Evolutionary conservation across 2,888 invertebrate species (phyloP), one percentile per base, ranked within the genome.

Genomic region (Cryptophagus acutangulus): DNA sequence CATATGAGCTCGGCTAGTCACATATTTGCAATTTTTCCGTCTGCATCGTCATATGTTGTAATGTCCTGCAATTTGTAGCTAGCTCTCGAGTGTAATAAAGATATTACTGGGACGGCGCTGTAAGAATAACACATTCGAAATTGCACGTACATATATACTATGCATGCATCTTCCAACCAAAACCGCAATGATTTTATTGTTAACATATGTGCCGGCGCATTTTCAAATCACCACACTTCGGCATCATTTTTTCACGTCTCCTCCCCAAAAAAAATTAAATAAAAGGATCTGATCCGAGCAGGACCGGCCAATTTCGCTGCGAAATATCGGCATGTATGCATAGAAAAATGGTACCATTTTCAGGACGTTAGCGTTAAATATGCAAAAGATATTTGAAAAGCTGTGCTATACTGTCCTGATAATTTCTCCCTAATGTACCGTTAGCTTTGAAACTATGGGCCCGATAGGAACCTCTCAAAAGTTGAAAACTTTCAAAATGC

Each of bases 11-110:
- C 39, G 42, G 39, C 33, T 40, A 45, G 48, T 52, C 63, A 63
- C 63, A 63, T 62, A 63, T 63, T 60, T 55, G 61, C 60, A 56
- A 63, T 63, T 62, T 62, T 63, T 63, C 61, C 55, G 59, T 60
- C 60, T 60, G 57, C 58, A 58, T 52, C 57, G 58, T 58, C 60
- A 60, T 57, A 58, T 60, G 60, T 54, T 55, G 61, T 63, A 62
- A 63, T 61, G 61, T 55, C 52, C 54, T 45, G 60, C 60, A 62
- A 63, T 63, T 62, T 63, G 63, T 62, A 57, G 59, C 52, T 38
- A 49, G 55, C 61, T 59, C 59, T 49, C 49, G 58, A 58, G 62
- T 59, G 61, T 62, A 61, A 60, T 63, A 63, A 63, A 63, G 61
- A 61, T 62, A 63, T 63, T 60, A 59, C 59, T 48, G 46, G 53